These are phyloP conservation scores for Puntigrus tetrazona DNA, from an alignment of 2,113 vertebrate genomes.

Conservation along the genomic window DNA sequence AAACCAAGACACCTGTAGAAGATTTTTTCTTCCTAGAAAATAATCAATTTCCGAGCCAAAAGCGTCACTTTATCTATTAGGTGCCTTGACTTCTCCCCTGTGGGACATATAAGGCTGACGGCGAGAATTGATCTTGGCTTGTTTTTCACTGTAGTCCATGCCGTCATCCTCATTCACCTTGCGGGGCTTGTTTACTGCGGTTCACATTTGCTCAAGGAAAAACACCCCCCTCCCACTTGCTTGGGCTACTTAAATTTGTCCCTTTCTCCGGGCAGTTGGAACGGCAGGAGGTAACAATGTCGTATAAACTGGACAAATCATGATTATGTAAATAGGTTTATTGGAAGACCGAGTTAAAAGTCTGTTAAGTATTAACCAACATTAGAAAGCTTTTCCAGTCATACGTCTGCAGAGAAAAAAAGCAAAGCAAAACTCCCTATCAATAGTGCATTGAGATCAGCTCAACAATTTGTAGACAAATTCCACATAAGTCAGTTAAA, in stretches of 20 bases:
- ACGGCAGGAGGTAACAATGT: background rate
- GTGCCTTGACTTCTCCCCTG: background rate
- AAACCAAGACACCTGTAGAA: background rate
- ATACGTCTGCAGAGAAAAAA: background rate
- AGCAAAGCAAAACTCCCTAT: background rate
- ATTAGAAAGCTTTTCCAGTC: background rate
- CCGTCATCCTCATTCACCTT: constrained; percentile 18
- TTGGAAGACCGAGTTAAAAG: background rate
- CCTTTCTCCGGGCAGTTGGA: background rate
- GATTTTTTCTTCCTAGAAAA: background rate
- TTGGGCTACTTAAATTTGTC: constrained; percentile 8
- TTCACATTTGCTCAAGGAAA: constrained; percentile 13
- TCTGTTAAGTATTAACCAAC: constrained; percentile 23
- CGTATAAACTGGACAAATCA: background rate
- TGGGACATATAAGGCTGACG: background rate
- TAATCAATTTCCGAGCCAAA: constrained; percentile 25
- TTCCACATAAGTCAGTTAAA: background rate
- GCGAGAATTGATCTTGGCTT: constrained; percentile 47
- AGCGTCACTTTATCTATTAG: constrained; percentile 34
- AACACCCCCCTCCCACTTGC: constrained; percentile 22
- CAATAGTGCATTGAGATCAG: background rate
- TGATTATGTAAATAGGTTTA: constrained; percentile 12
- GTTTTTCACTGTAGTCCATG: constrained; percentile 46
- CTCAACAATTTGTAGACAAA: background rate
- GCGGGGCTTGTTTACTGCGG: background rate